Evolutionary conservation across 2,888 invertebrate species (phyloP).

Genomic region (Cabera pusaria): DNA sequence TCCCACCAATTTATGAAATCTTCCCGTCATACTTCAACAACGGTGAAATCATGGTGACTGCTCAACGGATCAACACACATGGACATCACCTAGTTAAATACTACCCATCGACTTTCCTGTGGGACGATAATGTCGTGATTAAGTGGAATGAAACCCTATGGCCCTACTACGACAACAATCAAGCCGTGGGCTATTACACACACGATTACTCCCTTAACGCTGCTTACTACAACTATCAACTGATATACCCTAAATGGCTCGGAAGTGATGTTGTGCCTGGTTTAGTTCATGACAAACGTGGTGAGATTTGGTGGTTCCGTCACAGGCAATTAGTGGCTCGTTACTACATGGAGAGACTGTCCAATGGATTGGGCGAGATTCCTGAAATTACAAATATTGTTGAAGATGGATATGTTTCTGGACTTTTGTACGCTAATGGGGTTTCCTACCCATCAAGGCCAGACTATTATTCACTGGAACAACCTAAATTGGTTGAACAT

Average conservation of each 20-base stretch:
- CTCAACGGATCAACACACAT: constrained; percentile 82
- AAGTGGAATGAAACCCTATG: constrained; percentile 85
- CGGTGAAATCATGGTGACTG: constrained; percentile 86
- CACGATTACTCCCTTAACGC: constrained; percentile 88
- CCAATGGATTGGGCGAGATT: constrained; percentile 87
- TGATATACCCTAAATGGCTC: constrained; percentile 86
- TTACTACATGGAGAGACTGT: constrained; percentile 90
- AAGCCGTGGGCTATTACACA: constrained; percentile 86
- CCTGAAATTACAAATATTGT: constrained; percentile 81
- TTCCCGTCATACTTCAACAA: constrained; percentile 89
- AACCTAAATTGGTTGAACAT: constrained; percentile 65
- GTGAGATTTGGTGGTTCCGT: constrained; percentile 83
- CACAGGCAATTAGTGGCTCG: constrained; percentile 88
- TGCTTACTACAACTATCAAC: constrained; percentile 84
- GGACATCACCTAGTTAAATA: constrained; percentile 52
- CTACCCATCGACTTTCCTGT: constrained; percentile 54
- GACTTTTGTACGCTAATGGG: constrained; percentile 86
- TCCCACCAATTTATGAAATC: constrained; percentile 89
- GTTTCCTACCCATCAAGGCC: constrained; percentile 86
- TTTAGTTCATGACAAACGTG: constrained; percentile 82
- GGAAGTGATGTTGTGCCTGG: constrained; percentile 75
- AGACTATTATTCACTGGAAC: constrained; percentile 77
- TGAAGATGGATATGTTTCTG: constrained; percentile 85
- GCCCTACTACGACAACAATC: constrained; percentile 81
- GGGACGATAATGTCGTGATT: constrained; percentile 80